Conservation (phyloP, 2,113 vertebrate genomes). For the Heterotilapia buettikoferi region DNA sequence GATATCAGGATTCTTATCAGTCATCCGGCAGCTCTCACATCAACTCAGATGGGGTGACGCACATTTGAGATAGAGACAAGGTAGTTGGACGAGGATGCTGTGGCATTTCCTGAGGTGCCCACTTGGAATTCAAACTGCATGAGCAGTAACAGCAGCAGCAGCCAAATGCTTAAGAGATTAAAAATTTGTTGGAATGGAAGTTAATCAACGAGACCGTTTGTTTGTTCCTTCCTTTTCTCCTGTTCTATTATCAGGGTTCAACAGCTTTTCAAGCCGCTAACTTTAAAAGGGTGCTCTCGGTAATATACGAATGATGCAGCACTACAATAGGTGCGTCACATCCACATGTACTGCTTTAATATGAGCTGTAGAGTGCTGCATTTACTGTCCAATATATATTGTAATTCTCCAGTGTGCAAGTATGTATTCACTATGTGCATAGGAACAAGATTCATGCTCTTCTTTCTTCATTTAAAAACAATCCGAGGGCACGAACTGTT, state of each 20-base stretch:
- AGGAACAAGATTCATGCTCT: background rate
- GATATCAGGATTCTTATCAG: slow-evolving; percentile 30
- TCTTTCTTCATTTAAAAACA: background rate
- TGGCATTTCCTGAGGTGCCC: background rate
- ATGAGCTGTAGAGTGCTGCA: background rate
- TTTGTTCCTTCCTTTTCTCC: background rate
- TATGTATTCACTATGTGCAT: background rate
- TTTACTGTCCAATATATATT: background rate
- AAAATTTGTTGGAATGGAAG: background rate
- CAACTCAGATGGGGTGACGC: background rate
- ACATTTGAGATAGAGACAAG: background rate
- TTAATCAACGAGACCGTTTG: background rate
- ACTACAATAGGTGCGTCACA: background rate
- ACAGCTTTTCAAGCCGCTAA: background rate
- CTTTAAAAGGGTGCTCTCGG: background rate
- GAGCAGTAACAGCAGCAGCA: background rate
- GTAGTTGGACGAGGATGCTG: background rate
- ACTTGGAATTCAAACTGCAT: slow-evolving; percentile 3
- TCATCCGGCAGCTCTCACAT: background rate
- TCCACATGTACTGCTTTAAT: background rate
- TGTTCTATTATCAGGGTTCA: background rate
- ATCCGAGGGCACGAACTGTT: background rate
- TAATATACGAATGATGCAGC: background rate
- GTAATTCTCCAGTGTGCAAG: background rate
- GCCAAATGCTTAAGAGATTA: background rate